A percentile compares a stretch with the other conserved stretches of the same genome.
These are phyloP conservation scores for Zapornia atra DNA, from an alignment of 2,113 vertebrate genomes.

Conservation along the genomic window DNA sequence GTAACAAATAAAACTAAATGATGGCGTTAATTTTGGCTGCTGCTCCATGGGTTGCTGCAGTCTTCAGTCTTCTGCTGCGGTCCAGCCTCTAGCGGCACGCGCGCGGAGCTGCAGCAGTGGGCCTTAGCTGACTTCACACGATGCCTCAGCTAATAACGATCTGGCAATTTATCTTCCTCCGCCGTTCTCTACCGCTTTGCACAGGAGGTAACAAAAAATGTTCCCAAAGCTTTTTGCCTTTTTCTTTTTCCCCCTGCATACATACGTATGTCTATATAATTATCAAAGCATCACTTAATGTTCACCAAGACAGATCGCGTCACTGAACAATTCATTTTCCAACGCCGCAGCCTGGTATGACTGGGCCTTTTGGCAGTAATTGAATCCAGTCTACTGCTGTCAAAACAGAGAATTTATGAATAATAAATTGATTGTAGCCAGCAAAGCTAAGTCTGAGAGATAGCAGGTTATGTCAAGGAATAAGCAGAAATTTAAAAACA, in stretches of 20 bases:
- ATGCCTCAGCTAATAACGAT: constrained; percentile 2
- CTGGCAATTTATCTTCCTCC: constrained; percentile 4
- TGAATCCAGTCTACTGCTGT: constrained; percentile 76
- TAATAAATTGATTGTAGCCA: constrained; percentile 73
- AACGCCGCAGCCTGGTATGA: constrained; percentile 27
- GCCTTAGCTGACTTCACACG: not conserved
- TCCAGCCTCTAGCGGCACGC: not conserved
- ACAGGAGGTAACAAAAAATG: not conserved
- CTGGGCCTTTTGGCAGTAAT: constrained; percentile 71
- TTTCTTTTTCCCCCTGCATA: not conserved
- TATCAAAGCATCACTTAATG: constrained; percentile 60
- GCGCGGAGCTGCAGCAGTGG: not conserved
- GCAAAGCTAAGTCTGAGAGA: constrained; percentile 57
- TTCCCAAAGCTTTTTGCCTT: not conserved
- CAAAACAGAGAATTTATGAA: constrained; percentile 79
- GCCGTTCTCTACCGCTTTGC: not conserved
- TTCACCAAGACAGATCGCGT: constrained; percentile 28
- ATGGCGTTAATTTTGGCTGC: constrained; percentile 64
- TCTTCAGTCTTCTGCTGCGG: constrained; percentile 27
- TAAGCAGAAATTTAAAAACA: constrained; percentile 57
- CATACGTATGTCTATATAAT: constrained; percentile 44
- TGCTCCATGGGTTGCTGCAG: constrained; percentile 31
- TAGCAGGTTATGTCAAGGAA: constrained; percentile 37
- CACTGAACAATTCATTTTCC: constrained; percentile 64
- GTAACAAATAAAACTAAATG: constrained; percentile 64